Percentiles rank a stretch among this genome's conserved stretches.
Conservation (phyloP, 2,888 invertebrate species). For the Limnephilus lunatus region DNA sequence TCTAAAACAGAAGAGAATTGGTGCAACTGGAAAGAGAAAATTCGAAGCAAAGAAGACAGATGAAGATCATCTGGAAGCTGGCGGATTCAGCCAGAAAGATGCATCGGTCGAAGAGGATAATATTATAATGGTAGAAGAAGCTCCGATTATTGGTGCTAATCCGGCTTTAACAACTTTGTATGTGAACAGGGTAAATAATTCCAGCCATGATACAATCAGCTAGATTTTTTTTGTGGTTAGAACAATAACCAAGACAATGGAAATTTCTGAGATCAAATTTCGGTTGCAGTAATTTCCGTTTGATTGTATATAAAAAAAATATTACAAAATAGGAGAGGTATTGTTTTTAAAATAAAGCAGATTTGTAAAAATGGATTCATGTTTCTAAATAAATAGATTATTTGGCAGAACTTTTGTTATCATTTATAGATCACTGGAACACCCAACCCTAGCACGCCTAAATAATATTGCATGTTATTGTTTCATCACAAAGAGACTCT, state of each 20-base stretch:
- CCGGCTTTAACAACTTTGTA: background rate
- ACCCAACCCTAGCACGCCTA: background rate
- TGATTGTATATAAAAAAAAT: background rate
- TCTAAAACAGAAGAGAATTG: slow-evolving; percentile 58
- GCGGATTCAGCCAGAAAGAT: background rate
- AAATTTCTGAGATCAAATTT: background rate
- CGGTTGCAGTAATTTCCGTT: background rate
- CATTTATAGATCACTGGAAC: background rate
- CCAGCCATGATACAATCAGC: background rate
- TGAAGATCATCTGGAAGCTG: slow-evolving; percentile 51
- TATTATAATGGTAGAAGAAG: background rate
- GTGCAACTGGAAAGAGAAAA: slow-evolving; percentile 60
- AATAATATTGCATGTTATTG: background rate
- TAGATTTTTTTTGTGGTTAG: background rate
- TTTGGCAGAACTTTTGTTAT: background rate
- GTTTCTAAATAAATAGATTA: background rate
- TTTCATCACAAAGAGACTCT: background rate
- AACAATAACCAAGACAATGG: background rate
- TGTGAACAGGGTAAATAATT: background rate
- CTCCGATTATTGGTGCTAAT: background rate
- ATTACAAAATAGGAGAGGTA: background rate
- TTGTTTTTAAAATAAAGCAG: background rate
- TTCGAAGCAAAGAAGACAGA: slow-evolving; percentile 69
- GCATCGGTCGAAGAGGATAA: background rate
- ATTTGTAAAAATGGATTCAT: background rate